A percentile compares a stretch with the other conserved stretches of the same genome.
These are phyloP conservation scores for Ctena decussata DNA, from an alignment of 2,888 invertebrate species.

Conservation along the genomic window DNA sequence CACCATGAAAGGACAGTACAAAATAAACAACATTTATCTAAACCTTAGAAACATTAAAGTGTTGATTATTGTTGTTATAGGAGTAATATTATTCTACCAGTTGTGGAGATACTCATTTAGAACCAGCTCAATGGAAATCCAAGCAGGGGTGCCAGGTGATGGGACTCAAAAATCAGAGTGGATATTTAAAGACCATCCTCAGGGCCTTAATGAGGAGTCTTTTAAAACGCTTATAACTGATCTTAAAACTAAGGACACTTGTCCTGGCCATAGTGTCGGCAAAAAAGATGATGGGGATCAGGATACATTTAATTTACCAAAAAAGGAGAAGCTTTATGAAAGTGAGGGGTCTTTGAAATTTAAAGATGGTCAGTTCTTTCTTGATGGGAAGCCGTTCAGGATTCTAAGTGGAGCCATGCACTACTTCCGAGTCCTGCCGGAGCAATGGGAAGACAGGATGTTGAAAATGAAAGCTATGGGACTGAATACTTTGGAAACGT, in stretches of 20 bases:
- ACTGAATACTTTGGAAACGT: slow-evolving; percentile 85
- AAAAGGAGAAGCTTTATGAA: slow-evolving; percentile 14
- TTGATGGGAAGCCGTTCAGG: slow-evolving; percentile 75
- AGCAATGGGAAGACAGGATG: slow-evolving; percentile 84
- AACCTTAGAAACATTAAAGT: background rate
- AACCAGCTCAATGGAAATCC: background rate
- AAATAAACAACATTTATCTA: slow-evolving; percentile 3
- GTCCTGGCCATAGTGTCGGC: background rate
- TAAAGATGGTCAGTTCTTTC: slow-evolving; percentile 73
- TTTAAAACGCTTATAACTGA: background rate
- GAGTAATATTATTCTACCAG: background rate
- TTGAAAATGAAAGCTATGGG: slow-evolving; percentile 83
- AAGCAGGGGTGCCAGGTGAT: background rate
- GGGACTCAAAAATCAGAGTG: background rate
- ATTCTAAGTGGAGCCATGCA: slow-evolving; percentile 84
- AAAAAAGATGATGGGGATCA: background rate
- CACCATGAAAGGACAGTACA: slow-evolving; percentile 3
- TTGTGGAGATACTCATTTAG: background rate
- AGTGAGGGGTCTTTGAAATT: slow-evolving; percentile 64
- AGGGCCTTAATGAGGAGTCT: background rate
- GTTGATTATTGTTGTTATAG: background rate
- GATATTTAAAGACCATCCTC: background rate
- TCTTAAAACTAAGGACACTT: background rate
- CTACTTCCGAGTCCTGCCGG: slow-evolving; percentile 82
- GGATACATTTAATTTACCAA: background rate